Conservation (phyloP, 2,888 invertebrate species). For the Drosophila rubida region DNA sequence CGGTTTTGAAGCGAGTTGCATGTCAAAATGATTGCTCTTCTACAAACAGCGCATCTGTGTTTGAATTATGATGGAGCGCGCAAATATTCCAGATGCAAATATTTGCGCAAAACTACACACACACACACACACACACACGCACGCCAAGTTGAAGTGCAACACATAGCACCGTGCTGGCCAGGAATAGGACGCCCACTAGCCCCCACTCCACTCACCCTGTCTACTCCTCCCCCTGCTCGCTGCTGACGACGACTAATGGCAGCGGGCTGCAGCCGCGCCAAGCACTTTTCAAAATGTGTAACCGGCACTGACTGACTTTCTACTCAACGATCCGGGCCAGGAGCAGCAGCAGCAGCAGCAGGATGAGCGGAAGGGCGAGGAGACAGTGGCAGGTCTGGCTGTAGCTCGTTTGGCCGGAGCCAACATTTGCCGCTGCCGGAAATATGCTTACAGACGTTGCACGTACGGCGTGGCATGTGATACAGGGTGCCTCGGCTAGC, state of each 20-base stretch:
- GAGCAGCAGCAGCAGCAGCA: neutral
- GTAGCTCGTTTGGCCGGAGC: slow-evolving; percentile 67
- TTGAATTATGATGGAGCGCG: slow-evolving; percentile 85
- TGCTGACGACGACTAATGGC: slow-evolving; percentile 61
- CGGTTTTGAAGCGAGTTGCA: slow-evolving; percentile 83
- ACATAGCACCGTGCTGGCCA: slow-evolving; percentile 57
- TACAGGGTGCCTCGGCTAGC: slow-evolving; percentile 48
- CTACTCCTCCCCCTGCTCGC: slow-evolving; percentile 2
- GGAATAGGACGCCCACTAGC: slow-evolving; percentile 35
- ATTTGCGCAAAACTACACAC: slow-evolving; percentile 84
- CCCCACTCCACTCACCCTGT: slow-evolving; percentile 1
- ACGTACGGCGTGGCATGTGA: slow-evolving; percentile 47
- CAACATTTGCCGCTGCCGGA: slow-evolving; percentile 69
- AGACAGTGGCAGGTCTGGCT: slow-evolving; percentile 24
- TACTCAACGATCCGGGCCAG: slow-evolving; percentile 50
- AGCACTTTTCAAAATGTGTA: slow-evolving; percentile 78
- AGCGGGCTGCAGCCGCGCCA: slow-evolving; percentile 69
- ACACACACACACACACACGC: slow-evolving; percentile 56
- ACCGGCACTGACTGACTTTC: slow-evolving; percentile 79
- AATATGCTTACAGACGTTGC: slow-evolving; percentile 76
- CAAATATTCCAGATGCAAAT: slow-evolving; percentile 85
- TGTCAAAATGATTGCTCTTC: slow-evolving; percentile 85
- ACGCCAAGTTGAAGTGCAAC: slow-evolving; percentile 74
- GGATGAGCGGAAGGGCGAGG: neutral
- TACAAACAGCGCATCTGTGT: slow-evolving; percentile 84